A percentile compares a stretch with the other conserved stretches of the same genome.
Evolutionary conservation across 1,140 invertebrate genomes (phyloP).

Genomic region (Brachionus asplanchnoidis): DNA sequence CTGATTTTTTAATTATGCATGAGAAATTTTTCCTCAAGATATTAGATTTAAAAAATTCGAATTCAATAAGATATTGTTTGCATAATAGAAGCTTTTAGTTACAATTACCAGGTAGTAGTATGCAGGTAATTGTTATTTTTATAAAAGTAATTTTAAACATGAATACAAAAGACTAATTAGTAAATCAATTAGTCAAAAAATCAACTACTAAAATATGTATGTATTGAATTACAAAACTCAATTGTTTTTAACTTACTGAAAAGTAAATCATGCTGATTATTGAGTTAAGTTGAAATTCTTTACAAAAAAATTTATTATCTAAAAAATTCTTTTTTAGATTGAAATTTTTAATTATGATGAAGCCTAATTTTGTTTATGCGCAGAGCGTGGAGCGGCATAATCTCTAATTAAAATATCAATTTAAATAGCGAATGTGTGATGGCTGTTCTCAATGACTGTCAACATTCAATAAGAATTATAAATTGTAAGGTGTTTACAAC

Average conservation of each 20-base stretch:
- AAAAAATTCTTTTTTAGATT: not conserved
- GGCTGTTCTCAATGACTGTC: too few species aligned
- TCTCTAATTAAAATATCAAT: too few species aligned
- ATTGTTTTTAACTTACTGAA: not conserved
- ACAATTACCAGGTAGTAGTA: not conserved
- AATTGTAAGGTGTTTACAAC: conserved; percentile 54
- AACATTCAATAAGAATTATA: too few species aligned
- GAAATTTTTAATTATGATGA: not conserved
- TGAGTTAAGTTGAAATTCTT: not conserved
- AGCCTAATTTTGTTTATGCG: not conserved
- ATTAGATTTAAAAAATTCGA: not conserved
- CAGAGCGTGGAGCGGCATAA: too few species aligned
- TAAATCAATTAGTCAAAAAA: not conserved
- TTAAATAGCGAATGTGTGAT: too few species aligned
- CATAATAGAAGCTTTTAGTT: not conserved
- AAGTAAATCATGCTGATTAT: not conserved
- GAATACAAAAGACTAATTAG: not conserved
- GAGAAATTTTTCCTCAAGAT: not conserved
- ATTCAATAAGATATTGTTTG: not conserved
- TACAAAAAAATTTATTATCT: not conserved
- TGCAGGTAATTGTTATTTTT: conserved; percentile 19
- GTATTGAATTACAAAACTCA: not conserved
- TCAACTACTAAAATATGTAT: not conserved
- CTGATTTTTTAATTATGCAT: not conserved
- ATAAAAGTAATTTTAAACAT: not conserved